Percentiles rank a stretch among this genome's conserved stretches.
Conservation (phyloP, 2,888 invertebrate species). For the Campoplex nolae region DNA sequence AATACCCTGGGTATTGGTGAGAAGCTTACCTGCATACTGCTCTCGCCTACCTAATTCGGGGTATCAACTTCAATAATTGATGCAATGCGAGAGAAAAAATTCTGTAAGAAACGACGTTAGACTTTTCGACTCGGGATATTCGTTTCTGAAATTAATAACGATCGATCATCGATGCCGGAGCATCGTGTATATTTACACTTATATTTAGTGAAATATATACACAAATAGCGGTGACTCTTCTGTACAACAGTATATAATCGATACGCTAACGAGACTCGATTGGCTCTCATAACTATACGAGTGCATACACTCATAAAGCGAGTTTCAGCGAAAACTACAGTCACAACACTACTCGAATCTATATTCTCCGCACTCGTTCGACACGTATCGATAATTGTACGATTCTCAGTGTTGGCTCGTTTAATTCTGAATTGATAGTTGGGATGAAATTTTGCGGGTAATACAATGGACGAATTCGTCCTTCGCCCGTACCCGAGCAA, state of each 20-base stretch:
- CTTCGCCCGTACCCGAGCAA: not conserved
- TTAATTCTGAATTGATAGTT: constrained; percentile 66
- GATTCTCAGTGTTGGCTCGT: constrained; percentile 38
- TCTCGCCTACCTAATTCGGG: not conserved
- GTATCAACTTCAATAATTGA: not conserved
- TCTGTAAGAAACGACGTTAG: not conserved
- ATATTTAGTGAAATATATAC: not conserved
- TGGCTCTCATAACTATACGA: constrained; percentile 36
- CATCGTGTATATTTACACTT: not conserved
- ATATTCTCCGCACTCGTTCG: constrained; percentile 60
- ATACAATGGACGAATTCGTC: constrained; percentile 44
- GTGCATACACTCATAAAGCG: constrained; percentile 40
- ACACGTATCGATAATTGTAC: constrained; percentile 67
- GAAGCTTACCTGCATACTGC: not conserved
- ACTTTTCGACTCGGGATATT: not conserved
- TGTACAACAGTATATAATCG: constrained; percentile 49
- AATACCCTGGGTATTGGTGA: not conserved
- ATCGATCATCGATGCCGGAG: not conserved
- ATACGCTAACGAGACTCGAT: constrained; percentile 66
- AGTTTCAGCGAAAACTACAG: constrained; percentile 36
- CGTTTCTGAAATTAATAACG: not conserved
- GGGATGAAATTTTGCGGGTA: constrained; percentile 52
- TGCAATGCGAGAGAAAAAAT: not conserved
- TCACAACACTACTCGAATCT: constrained; percentile 51
- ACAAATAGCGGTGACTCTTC: constrained; percentile 5